These are phyloP conservation scores for Heteromormyrus szaboi DNA, from an alignment of 2,797 vertebrate genomes.

Conservation along the genomic window DNA sequence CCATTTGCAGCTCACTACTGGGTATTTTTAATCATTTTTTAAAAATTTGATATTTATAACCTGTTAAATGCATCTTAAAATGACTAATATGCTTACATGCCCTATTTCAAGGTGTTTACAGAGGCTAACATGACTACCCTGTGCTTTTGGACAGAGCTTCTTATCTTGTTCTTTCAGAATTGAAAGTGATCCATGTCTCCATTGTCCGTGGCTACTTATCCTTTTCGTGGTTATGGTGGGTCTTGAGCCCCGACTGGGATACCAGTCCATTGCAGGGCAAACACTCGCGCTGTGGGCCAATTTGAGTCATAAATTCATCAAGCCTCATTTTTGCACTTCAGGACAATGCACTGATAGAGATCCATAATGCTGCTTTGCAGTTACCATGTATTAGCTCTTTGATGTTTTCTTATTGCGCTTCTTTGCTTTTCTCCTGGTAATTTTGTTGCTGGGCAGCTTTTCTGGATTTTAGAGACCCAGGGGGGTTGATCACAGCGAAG, in stretches of 20 bases:
- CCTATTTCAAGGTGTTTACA: not conserved
- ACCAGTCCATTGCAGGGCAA: not conserved
- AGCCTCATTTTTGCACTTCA: not conserved
- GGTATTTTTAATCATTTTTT: conserved; percentile 9
- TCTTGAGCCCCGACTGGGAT: not conserved
- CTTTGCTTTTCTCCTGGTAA: not conserved
- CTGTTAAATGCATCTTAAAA: conserved; percentile 4
- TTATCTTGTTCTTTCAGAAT: not conserved
- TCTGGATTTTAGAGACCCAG: not conserved
- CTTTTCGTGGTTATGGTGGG: not conserved
- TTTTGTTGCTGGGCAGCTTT: not conserved
- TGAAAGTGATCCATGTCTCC: not conserved
- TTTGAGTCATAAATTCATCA: not conserved
- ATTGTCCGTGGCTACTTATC: not conserved
- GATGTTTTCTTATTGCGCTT: not conserved
- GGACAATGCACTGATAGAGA: not conserved
- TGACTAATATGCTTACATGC: not conserved
- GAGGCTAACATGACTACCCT: not conserved
- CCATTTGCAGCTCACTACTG: not conserved
- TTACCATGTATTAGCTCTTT: not conserved
- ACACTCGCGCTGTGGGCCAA: not conserved
- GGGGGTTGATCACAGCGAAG: not conserved
- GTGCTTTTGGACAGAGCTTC: not conserved
- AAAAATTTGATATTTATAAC: not conserved
- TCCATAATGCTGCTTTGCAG: not conserved